Evolutionary conservation across 2,113 vertebrate species (phyloP).

Genomic region (Eclectus roratus): DNA sequence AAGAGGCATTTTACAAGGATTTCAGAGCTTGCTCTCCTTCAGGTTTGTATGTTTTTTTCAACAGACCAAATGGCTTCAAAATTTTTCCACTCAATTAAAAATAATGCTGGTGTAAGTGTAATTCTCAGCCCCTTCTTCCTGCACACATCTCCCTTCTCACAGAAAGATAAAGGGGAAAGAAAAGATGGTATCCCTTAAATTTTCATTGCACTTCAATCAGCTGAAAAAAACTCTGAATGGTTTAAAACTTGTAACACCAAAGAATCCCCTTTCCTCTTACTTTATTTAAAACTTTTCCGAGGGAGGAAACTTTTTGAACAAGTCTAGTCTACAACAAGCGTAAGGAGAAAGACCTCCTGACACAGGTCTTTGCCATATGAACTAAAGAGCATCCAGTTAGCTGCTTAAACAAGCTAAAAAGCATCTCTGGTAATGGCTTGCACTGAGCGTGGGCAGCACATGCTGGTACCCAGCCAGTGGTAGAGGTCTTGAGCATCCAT

Average conservation of each 20-base stretch:
- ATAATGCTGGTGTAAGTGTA: not conserved
- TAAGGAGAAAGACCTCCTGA: not conserved
- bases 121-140: not conserved
- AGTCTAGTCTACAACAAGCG: not conserved
- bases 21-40: conserved; percentile 6
- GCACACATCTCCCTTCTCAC: not conserved
- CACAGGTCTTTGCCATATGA: not conserved
- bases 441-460: not conserved
- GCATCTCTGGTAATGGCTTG: not conserved
- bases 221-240: not conserved
- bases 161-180: not conserved
- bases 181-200: not conserved
- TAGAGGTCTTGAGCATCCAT: not conserved
- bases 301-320: not conserved
- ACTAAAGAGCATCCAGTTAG: not conserved
- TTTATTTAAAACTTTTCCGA: not conserved
- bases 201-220: not conserved
- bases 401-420: not conserved
- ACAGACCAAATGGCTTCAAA: not conserved
- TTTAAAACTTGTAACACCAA: not conserved
- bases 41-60: not conserved
- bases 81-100: conserved; percentile 18
- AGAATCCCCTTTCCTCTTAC: not conserved
- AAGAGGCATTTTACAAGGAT: conserved; percentile 32
- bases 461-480: not conserved